Conservation (phyloP, 2,113 vertebrate species). For the Poecile atricapillus region DNA sequence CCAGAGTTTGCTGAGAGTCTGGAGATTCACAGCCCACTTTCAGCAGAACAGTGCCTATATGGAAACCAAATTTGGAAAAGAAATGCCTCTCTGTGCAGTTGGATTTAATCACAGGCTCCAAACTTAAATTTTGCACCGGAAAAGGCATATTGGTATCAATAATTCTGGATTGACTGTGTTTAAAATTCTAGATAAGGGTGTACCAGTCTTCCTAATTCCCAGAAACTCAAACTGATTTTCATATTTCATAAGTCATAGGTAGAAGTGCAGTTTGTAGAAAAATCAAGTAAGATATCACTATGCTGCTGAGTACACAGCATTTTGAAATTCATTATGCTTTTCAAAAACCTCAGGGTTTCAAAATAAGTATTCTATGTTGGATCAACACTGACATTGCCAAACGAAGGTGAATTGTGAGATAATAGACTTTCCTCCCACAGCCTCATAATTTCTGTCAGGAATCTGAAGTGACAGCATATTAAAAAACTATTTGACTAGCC, state of each 20-base stretch:
- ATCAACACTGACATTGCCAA: neutral
- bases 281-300: neutral
- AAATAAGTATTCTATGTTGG: neutral
- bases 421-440: neutral
- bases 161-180: neutral
- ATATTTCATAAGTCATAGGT: neutral
- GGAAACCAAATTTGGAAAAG: neutral
- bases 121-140: neutral
- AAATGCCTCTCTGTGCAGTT: neutral
- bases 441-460: neutral
- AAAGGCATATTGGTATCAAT: rapidly evolving
- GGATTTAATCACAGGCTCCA: neutral
- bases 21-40: neutral
- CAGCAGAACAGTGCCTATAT: neutral
- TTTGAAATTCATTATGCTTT: neutral
- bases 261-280: neutral
- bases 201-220: neutral
- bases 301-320: neutral
- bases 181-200: neutral
- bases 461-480: neutral
- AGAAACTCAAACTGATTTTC: neutral
- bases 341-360: neutral
- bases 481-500: rapidly evolving
- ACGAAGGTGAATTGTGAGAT: neutral
- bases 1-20: neutral